Evolutionary conservation across 2,113 vertebrate species (phyloP).

Genomic region (Bungarus multicinctus): DNA sequence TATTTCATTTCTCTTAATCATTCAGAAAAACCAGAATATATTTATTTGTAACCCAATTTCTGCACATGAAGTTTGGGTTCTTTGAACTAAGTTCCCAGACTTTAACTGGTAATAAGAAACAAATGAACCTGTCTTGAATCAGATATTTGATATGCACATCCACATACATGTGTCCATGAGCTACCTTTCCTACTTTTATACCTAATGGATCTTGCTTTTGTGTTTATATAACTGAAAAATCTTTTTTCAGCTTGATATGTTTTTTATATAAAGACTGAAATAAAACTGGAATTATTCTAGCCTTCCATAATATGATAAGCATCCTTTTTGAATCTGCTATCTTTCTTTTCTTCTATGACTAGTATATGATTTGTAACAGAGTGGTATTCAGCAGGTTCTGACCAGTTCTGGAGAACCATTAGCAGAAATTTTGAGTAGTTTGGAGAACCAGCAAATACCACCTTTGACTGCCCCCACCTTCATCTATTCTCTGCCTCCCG

Average conservation of each 20-base stretch:
- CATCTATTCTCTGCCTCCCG: too few species aligned
- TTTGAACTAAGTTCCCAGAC: neutral
- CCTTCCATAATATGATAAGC: constrained; percentile 27
- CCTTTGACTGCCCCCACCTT: too few species aligned
- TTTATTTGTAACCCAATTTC: neutral
- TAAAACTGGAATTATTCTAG: neutral
- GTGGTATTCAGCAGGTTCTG: too few species aligned
- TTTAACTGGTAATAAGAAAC: constrained; percentile 1
- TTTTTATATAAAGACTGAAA: constrained; percentile 26
- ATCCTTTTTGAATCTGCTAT: constrained; percentile 19
- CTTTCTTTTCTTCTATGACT: neutral
- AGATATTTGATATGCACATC: neutral
- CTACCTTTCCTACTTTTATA: neutral
- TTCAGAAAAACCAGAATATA: neutral
- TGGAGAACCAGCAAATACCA: too few species aligned
- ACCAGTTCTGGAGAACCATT: too few species aligned
- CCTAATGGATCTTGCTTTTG: neutral
- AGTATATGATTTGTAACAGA: neutral
- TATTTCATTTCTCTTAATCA: constrained; percentile 10
- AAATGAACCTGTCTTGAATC: neutral
- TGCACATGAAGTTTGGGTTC: neutral
- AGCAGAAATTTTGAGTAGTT: too few species aligned
- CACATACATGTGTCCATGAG: neutral
- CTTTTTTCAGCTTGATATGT: neutral
- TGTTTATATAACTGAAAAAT: neutral